phyloP scores from a whole-genome alignment of 2,888 invertebrate genomes.

The Neria commutata region DNA sequence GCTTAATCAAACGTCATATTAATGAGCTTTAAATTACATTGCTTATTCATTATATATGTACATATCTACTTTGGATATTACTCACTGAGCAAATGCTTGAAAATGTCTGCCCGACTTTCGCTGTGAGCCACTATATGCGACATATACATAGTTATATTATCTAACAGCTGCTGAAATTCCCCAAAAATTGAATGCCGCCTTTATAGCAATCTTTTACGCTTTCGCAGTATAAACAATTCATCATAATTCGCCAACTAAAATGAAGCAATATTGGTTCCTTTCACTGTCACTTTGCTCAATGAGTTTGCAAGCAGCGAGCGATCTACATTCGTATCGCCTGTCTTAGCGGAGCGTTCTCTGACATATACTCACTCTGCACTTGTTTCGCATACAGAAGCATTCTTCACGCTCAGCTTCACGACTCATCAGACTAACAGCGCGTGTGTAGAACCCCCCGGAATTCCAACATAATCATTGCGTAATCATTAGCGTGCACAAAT shows the following conservation, averaged over 20 bases:
- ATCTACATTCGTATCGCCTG: neutral
- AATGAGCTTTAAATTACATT: too few relatives aligned
- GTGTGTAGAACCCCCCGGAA: constrained; percentile 21
- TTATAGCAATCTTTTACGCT: constrained; percentile 49
- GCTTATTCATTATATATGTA: too few relatives aligned
- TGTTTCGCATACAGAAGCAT: constrained; percentile 31
- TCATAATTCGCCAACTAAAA: constrained; percentile 26
- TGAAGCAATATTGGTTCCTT: neutral
- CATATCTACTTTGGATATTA: too few relatives aligned
- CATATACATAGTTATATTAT: too few relatives aligned
- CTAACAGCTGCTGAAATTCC: constrained; percentile 54
- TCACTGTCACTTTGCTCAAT: neutral
- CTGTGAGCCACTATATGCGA: too few relatives aligned
- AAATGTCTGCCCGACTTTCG: too few relatives aligned
- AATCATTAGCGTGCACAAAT: constrained; percentile 52
- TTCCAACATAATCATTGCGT: constrained; percentile 56
- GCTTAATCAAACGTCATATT: too few relatives aligned
- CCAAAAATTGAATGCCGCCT: constrained; percentile 44
- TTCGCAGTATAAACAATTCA: constrained; percentile 20
- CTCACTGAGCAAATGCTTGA: too few relatives aligned
- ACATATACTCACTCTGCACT: constrained; percentile 31
- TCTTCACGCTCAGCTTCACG: constrained; percentile 30
- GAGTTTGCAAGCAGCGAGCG: neutral
- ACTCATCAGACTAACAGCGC: too few relatives aligned
- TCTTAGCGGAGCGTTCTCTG: neutral